phyloP scores from a whole-genome alignment of 2,113 vertebrate genomes.

The Alethe diademata region DNA sequence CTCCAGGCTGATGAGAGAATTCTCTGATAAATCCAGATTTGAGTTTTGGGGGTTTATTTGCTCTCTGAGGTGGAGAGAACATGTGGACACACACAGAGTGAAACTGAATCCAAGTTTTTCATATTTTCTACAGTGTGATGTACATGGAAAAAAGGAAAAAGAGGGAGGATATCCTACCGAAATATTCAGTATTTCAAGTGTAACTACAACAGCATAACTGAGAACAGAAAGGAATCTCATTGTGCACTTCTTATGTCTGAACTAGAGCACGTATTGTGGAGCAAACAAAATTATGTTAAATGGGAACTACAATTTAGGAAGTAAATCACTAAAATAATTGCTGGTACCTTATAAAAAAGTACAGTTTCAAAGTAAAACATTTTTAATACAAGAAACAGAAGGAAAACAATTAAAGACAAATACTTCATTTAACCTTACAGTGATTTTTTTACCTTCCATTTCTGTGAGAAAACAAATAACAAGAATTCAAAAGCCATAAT shows the following conservation, averaged over 20 bases:
- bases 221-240: neutral
- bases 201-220: neutral
- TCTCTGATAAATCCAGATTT: neutral
- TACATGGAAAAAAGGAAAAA: neutral
- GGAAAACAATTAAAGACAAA: neutral
- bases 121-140: rapidly evolving
- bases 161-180: neutral
- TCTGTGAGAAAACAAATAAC: neutral
- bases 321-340: neutral
- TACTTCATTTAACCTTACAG: neutral
- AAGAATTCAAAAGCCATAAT: neutral
- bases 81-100: neutral
- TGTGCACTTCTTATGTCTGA: neutral
- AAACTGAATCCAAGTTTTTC: neutral
- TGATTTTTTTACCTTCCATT: neutral
- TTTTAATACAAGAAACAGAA: neutral
- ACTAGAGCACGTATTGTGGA: rapidly evolving
- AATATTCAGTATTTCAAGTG: neutral
- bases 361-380: neutral
- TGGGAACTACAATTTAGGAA: neutral
- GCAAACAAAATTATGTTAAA: neutral
- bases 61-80: neutral
- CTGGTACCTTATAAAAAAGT: neutral
- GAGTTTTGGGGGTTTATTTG: neutral
- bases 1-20: neutral